Conservation (phyloP, 2,797 vertebrate genomes). For the Alosa sapidissima region DNA sequence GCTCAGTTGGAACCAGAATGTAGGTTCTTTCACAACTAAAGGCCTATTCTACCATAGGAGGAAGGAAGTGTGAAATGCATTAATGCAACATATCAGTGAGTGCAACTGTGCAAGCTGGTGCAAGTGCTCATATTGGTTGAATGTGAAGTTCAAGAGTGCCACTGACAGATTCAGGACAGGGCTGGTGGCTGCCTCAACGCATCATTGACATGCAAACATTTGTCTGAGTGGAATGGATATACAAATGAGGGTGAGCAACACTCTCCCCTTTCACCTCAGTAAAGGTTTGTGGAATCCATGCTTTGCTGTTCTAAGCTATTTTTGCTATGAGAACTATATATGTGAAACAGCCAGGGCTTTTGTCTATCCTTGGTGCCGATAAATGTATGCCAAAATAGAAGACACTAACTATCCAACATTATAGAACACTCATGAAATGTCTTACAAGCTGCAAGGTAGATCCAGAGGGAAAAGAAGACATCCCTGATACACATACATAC, state of each 20-base stretch:
- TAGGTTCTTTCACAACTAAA: not conserved
- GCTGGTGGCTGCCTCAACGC: not conserved
- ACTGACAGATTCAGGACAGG: not conserved
- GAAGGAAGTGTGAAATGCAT: not conserved
- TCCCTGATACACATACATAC: too few species aligned
- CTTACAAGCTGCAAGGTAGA: too few species aligned
- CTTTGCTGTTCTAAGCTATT: too few species aligned
- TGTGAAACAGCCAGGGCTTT: too few species aligned
- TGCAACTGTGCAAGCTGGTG: not conserved
- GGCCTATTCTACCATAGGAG: not conserved
- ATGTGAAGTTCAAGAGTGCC: not conserved
- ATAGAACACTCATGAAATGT: too few species aligned
- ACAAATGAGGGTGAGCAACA: not conserved
- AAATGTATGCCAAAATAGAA: too few species aligned
- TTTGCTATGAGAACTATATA: too few species aligned
- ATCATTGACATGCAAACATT: not conserved
- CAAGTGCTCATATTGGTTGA: not conserved
- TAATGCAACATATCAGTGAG: too few species aligned
- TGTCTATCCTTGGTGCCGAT: too few species aligned
- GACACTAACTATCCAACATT: too few species aligned
- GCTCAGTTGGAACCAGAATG: not conserved
- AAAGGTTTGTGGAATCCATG: not conserved
- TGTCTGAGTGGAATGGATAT: not conserved
- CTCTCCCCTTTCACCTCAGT: not conserved
- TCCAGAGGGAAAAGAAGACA: too few species aligned